Evolutionary conservation across 2,888 invertebrate species (phyloP).

Genomic region (Agriopis leucophaearia): DNA sequence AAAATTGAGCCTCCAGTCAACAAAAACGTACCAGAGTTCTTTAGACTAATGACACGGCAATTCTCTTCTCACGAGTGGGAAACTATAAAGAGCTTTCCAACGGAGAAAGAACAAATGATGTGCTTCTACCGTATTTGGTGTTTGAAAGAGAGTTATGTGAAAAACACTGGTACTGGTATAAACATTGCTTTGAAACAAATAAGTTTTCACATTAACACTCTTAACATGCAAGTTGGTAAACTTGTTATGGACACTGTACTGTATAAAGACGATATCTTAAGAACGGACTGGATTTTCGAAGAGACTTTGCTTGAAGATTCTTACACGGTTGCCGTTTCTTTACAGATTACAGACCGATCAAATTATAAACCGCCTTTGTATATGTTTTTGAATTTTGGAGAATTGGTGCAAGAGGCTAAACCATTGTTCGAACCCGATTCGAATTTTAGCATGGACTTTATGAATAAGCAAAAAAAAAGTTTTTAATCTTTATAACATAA

Average conservation of each 20-base stretch:
- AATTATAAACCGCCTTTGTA: conserved; percentile 69
- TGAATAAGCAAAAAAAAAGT: conserved; percentile 82
- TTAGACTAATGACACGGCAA: conserved; percentile 94
- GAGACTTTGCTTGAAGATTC: conserved; percentile 92
- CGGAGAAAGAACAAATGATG: conserved; percentile 89
- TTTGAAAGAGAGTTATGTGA: conserved; percentile 97
- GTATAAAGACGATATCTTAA: conserved; percentile 85
- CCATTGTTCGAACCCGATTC: conserved; percentile 78
- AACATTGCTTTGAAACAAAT: conserved; percentile 91
- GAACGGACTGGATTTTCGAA: conserved; percentile 92
- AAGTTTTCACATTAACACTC: conserved; percentile 90
- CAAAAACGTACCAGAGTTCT: conserved; percentile 92
- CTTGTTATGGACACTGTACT: conserved; percentile 89
- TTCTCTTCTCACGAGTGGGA: conserved; percentile 94
- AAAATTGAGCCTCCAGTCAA: conserved; percentile 91
- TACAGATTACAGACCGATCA: conserved; percentile 63
- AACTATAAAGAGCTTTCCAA: conserved; percentile 86
- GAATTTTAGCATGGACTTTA: conserved; percentile 85
- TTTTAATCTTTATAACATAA: conserved; percentile 40
- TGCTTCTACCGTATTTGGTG: conserved; percentile 97
- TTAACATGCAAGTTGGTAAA: conserved; percentile 72
- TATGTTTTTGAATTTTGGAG: conserved; percentile 85
- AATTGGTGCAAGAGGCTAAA: conserved; percentile 86
- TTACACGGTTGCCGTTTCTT: conserved; percentile 93
- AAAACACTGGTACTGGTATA: conserved; percentile 95